Evolutionary conservation across 1,140 invertebrate genomes (phyloP).

Genomic region (Diabrotica undecimpunctata): DNA sequence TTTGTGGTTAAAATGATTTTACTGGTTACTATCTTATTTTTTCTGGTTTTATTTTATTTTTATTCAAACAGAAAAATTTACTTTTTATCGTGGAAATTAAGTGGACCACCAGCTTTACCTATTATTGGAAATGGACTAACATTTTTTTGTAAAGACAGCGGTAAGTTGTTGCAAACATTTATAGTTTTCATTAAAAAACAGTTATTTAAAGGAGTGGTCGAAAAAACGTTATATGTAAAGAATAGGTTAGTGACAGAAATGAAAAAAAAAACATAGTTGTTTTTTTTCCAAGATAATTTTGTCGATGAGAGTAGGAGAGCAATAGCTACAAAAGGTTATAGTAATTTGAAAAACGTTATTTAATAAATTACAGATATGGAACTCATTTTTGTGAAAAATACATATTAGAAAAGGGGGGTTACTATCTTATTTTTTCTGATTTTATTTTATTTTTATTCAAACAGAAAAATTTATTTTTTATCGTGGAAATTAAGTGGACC

Average conservation of each 20-base stretch:
- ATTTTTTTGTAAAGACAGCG: slow-evolving; percentile 30
- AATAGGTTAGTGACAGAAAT: no score
- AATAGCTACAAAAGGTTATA: no score
- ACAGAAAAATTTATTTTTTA: slow-evolving; percentile 10
- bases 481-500: slow-evolving; percentile 24
- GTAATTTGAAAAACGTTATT: no score
- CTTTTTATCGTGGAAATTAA: slow-evolving; percentile 19
- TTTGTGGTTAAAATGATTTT: no score
- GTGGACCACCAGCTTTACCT: slow-evolving; percentile 37
- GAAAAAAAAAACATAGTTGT: no score
- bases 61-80: slow-evolving; percentile 4
- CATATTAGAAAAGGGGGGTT: no score
- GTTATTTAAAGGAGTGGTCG: no score
- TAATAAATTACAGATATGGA: no score
- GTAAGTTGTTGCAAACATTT: slow-evolving; percentile 16
- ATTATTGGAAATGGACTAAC: slow-evolving; percentile 27
- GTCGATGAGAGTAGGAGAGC: no score
- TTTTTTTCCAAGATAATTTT: no score
- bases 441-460: neutral
- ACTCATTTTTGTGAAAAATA: no score
- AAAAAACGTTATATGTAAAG: no score
- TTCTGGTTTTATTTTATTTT: neutral
- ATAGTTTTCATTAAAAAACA: neutral
- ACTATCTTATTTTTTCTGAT: neutral
- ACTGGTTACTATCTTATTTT: neutral